Conservation (phyloP, 2,113 vertebrate species). For the Monopterus albus region DNA sequence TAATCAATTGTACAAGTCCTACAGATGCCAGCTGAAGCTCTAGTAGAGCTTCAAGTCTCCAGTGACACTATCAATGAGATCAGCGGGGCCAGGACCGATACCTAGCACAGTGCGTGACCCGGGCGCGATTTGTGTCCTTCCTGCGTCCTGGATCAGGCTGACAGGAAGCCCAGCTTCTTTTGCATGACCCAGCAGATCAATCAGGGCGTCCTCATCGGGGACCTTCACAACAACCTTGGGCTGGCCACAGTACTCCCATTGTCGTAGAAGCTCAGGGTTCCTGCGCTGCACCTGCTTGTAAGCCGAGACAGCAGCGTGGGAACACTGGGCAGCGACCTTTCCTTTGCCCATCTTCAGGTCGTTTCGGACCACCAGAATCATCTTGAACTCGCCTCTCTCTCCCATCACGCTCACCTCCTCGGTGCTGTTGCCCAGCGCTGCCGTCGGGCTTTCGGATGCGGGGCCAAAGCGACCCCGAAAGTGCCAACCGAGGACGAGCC, state of each 20-base stretch:
- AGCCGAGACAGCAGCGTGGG: conserved; percentile 93
- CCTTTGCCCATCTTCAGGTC: conserved; percentile 98
- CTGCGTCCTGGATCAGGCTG: conserved; percentile 95
- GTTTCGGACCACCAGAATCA: conserved; percentile 92
- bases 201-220: conserved; percentile 88
- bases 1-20: neutral
- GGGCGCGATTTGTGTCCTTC: conserved; percentile 93
- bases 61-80: conserved; percentile 90
- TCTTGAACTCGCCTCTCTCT: conserved; percentile 92
- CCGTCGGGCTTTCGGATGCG: neutral
- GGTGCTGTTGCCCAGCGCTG: neutral
- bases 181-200: conserved; percentile 86
- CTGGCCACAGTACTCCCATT: conserved; percentile 96
- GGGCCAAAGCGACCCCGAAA: conserved; percentile 74
- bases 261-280: conserved; percentile 89
- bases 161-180: conserved; percentile 88
- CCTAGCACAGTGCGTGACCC: conserved; percentile 94
- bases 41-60: conserved; percentile 94
- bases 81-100: conserved; percentile 90
- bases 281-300: conserved; percentile 90
- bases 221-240: conserved; percentile 96
- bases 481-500: conserved; percentile 90
- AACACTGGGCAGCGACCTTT: conserved; percentile 94
- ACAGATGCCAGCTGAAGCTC: conserved; percentile 9
- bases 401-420: conserved; percentile 85